Conservation (phyloP, 2,888 invertebrate species). For the Bombylius major region DNA sequence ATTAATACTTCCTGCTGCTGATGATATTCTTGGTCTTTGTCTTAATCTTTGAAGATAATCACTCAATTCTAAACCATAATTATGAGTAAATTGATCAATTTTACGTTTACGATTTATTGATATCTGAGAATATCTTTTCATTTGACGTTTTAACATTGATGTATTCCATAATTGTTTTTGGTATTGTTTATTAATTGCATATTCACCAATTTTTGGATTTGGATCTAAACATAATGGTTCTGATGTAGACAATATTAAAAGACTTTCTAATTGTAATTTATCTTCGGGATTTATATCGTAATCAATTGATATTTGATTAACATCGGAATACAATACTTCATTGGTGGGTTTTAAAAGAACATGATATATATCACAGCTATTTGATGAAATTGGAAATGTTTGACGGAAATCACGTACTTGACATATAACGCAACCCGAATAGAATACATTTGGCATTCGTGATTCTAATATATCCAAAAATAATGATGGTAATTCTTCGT, state of each 20-base stretch:
- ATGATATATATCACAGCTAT: conserved; percentile 69
- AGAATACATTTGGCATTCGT: conserved; percentile 74
- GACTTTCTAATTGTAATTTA: conserved; percentile 50
- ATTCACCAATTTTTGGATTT: conserved; percentile 63
- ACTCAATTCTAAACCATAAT: conserved; percentile 60
- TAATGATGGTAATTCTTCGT: conserved; percentile 80
- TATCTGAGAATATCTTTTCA: conserved; percentile 66
- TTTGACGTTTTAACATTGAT: conserved; percentile 58
- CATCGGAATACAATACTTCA: conserved; percentile 50
- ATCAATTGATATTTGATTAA: conserved; percentile 28
- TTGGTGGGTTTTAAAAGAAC: conserved; percentile 77
- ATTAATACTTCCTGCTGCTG: conserved; percentile 23
- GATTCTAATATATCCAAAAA: conserved; percentile 72
- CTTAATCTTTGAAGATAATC: conserved; percentile 32
- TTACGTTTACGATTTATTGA: conserved; percentile 77
- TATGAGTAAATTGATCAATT: conserved; percentile 70
- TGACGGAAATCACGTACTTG: conserved; percentile 83
- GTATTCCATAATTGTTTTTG: conserved; percentile 62
- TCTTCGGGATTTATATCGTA: conserved; percentile 30
- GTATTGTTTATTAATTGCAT: conserved; percentile 63
- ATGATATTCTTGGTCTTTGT: conserved; percentile 22
- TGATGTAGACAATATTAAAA: conserved; percentile 70
- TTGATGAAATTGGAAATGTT: conserved; percentile 58
- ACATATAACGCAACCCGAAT: conserved; percentile 83
- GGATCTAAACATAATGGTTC: conserved; percentile 85